A percentile compares a stretch with the other conserved stretches of the same genome.
These are phyloP conservation scores for Larimichthys crocea DNA, from an alignment of 2,113 vertebrate genomes.

Conservation along the genomic window DNA sequence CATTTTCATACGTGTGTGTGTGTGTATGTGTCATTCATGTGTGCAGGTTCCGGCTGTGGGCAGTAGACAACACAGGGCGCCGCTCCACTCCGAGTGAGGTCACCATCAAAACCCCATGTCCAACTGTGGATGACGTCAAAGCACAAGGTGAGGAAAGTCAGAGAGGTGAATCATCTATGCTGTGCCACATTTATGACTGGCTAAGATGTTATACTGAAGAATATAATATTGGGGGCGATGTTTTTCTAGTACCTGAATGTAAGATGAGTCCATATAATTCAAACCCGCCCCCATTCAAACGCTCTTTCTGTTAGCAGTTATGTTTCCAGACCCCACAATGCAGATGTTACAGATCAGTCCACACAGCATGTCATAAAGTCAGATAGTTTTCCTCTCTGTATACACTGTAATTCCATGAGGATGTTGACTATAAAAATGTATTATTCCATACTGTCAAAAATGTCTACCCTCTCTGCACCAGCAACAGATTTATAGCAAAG, in stretches of 20 bases:
- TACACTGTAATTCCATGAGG: slow-evolving; percentile 18
- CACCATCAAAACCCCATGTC: slow-evolving; percentile 95
- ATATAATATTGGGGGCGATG: not conserved
- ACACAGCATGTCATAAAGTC: slow-evolving; percentile 48
- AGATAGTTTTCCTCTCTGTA: slow-evolving; percentile 35
- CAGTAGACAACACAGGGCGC: slow-evolving; percentile 96
- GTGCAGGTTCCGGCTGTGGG: slow-evolving; percentile 95
- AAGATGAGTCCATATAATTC: slow-evolving; percentile 1
- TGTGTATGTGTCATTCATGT: slow-evolving; percentile 17
- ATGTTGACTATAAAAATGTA: slow-evolving; percentile 33
- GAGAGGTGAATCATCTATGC: slow-evolving; percentile 15
- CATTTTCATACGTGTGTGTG: not conserved
- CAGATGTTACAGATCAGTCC: slow-evolving; percentile 36
- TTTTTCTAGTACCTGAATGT: not conserved
- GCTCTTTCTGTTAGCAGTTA: slow-evolving; percentile 2
- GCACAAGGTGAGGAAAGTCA: slow-evolving; percentile 90
- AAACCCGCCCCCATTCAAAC: slow-evolving; percentile 1
- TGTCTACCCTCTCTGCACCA: not conserved
- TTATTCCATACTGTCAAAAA: slow-evolving; percentile 27
- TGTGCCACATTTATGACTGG: not conserved
- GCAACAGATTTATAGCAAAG: slow-evolving; percentile 17
- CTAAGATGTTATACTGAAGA: not conserved
- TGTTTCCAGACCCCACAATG: too few species aligned
- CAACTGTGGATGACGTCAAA: slow-evolving; percentile 97
- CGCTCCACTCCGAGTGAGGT: slow-evolving; percentile 95